A percentile compares a stretch with the other conserved stretches of the same genome.
These are phyloP conservation scores for Syngnathus acus DNA, from an alignment of 2,797 vertebrate genomes.

Conservation along the genomic window DNA sequence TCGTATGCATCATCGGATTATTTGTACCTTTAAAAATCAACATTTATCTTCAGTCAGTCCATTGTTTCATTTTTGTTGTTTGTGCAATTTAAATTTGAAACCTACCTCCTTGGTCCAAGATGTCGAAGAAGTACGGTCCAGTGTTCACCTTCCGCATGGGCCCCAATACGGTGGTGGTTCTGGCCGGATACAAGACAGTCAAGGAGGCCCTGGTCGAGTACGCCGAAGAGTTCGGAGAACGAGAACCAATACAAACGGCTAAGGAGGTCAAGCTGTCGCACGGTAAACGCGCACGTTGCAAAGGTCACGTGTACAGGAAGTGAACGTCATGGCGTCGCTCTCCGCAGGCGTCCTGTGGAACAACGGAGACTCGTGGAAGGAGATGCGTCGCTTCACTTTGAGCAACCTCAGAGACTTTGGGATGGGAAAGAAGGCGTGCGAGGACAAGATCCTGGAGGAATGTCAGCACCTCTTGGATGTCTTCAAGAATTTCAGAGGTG, in stretches of 20 bases:
- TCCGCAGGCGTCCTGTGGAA: conserved; percentile 26
- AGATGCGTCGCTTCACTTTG: conserved; percentile 37
- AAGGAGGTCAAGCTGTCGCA: not conserved
- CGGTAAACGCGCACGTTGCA: conserved; percentile 8
- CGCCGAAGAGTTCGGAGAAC: conserved; percentile 35
- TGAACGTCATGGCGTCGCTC: conserved; percentile 15
- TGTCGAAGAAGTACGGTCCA: conserved; percentile 41
- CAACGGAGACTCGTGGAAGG: conserved; percentile 37
- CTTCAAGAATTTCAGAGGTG: conserved; percentile 13
- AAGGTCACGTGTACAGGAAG: not conserved
- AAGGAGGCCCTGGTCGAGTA: conserved; percentile 38
- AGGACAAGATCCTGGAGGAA: conserved; percentile 46
- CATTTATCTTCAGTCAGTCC: not conserved
- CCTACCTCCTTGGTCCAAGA: conserved; percentile 11
- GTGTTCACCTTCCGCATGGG: conserved; percentile 38
- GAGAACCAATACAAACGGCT: fast-evolving
- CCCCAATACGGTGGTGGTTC: conserved; percentile 34
- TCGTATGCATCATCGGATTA: too few species aligned
- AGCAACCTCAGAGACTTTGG: conserved; percentile 38
- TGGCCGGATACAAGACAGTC: conserved; percentile 40
- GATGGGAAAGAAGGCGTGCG: conserved; percentile 36
- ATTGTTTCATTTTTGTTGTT: not conserved
- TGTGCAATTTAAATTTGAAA: not conserved
- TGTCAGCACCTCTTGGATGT: conserved; percentile 7
- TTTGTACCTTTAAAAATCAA: too few species aligned